Percentiles rank a stretch among this genome's conserved stretches.
Evolutionary conservation across 2,888 invertebrate species (phyloP).

Genomic region (Drosophila suboccidentalis): DNA sequence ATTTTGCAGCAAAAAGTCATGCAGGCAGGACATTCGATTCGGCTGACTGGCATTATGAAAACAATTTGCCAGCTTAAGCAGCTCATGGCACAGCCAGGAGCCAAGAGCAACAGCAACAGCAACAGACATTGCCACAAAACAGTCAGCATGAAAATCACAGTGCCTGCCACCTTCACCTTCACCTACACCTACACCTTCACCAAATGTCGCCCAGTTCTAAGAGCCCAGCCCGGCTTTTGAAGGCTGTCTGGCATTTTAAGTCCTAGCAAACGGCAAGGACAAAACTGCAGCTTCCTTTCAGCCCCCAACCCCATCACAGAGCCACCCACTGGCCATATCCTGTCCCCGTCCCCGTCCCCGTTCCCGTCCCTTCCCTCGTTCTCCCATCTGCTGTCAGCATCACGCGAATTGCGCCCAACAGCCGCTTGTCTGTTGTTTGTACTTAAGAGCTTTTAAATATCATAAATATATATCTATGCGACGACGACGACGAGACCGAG

Average conservation of each 20-base stretch:
- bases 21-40: constrained; percentile 34
- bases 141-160: constrained; percentile 58
- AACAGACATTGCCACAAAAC: constrained; percentile 58
- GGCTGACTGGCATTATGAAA: constrained; percentile 67
- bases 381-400: background rate
- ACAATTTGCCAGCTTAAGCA: constrained; percentile 80
- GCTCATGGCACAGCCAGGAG: constrained; percentile 49
- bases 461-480: constrained; percentile 80
- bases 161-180: background rate
- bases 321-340: constrained; percentile 8
- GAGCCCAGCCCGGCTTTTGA: constrained; percentile 55
- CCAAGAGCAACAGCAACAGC: constrained; percentile 23
- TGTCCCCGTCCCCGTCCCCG: background rate
- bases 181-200: background rate
- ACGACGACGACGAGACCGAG: constrained; percentile 47
- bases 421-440: constrained; percentile 80
- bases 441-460: constrained; percentile 83
- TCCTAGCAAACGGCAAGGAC: constrained; percentile 57
- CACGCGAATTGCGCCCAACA: constrained; percentile 47
- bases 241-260: constrained; percentile 73
- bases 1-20: constrained; percentile 74
- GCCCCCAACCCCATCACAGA: background rate
- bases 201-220: constrained; percentile 19
- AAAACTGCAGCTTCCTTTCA: constrained; percentile 64
- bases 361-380: background rate